Evolutionary conservation across 2,113 vertebrate species (phyloP).

Genomic region (Chlamydotis undulata): DNA sequence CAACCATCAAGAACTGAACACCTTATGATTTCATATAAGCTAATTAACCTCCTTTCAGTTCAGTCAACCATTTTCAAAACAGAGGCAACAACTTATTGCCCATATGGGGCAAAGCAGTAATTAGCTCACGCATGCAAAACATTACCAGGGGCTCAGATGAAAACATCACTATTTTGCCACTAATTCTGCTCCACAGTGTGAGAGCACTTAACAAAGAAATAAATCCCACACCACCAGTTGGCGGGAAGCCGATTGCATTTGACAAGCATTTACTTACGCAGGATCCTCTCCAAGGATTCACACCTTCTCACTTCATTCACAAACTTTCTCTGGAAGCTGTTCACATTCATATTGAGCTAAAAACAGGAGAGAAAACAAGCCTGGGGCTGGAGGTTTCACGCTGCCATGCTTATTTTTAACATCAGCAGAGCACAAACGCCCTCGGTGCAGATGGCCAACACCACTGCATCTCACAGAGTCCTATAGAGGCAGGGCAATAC

Average conservation of each 20-base stretch:
- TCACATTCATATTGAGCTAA: constrained; percentile 79
- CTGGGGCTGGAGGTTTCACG: not conserved
- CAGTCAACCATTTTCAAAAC: constrained; percentile 15
- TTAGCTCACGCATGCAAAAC: not conserved
- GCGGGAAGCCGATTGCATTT: not conserved
- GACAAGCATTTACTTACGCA: constrained; percentile 72
- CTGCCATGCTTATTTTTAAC: not conserved
- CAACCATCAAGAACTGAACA: not conserved
- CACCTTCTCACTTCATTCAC: constrained; percentile 85
- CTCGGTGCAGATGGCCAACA: accelerated
- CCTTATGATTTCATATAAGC: not conserved
- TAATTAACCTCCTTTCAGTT: constrained; percentile 4
- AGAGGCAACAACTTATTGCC: constrained; percentile 13
- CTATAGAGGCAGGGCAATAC: not conserved
- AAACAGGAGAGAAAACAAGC: constrained; percentile 43
- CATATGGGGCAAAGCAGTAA: constrained; percentile 4
- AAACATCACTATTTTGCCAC: constrained; percentile 31
- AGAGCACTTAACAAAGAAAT: constrained; percentile 42
- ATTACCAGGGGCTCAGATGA: constrained; percentile 11
- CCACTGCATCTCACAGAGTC: not conserved
- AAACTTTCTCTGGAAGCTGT: constrained; percentile 82
- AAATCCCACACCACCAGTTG: constrained; percentile 20
- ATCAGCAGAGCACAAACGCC: not conserved
- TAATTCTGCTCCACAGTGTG: not conserved
- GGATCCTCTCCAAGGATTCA: constrained; percentile 82